A percentile compares a stretch with the other conserved stretches of the same genome.
phyloP scores from a whole-genome alignment of 2,888 invertebrate genomes.

The Chesias legatella region DNA sequence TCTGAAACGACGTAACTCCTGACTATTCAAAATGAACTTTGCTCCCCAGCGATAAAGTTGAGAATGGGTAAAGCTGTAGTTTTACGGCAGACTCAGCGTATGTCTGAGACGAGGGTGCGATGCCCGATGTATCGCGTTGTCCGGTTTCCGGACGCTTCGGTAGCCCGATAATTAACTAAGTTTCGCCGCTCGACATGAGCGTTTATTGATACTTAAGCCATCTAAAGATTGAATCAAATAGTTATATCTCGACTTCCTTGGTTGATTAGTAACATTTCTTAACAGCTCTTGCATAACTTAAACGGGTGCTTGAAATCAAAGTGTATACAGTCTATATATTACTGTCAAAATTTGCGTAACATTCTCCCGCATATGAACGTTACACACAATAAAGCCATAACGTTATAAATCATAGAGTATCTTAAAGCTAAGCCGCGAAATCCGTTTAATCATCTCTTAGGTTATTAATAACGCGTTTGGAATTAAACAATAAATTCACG shows the following conservation, averaged over 20 bases:
- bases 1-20: constrained; percentile 38
- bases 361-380: constrained; percentile 41
- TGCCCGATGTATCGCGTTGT: constrained; percentile 69
- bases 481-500: constrained; percentile 80
- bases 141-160: constrained; percentile 71
- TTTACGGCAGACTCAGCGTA: constrained; percentile 29
- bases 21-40: constrained; percentile 34
- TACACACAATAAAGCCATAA: constrained; percentile 51
- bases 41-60: constrained; percentile 32
- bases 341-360: constrained; percentile 21
- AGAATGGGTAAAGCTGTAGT: constrained; percentile 30
- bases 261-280: no score
- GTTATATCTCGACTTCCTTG: no score
- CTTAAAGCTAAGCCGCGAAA: constrained; percentile 67
- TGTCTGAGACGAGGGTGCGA: constrained; percentile 71
- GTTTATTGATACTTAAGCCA: constrained; percentile 29
- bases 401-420: constrained; percentile 68
- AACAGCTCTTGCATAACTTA: no score
- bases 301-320: neutral
- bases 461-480: constrained; percentile 78
- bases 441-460: constrained; percentile 74
- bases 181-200: constrained; percentile 48
- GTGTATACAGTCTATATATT: constrained; percentile 6
- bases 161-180: constrained; percentile 71
- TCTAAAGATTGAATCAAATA: constrained; percentile 21